Base-by-base conservation (phyloP, 2,113 vertebrate species). In the Corythoichthys haematopterus region DNA sequence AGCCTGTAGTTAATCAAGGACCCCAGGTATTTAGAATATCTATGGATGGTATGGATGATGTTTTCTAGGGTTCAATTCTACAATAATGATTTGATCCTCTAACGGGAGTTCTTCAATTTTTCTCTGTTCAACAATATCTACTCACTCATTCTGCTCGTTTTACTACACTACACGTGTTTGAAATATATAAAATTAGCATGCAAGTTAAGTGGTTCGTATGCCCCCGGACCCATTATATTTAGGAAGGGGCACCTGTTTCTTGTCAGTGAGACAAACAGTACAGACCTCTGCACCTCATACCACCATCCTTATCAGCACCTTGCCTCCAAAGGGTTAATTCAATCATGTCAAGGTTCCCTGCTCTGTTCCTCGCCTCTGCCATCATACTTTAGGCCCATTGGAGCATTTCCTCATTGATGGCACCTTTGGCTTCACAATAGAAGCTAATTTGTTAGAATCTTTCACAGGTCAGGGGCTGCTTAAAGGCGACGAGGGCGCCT, bases 381-480 rank as follows among this genome's bases (percentile, higher is more conserved):
- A 95, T 98, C 94, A 94, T 95, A 94, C 94, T 97, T 96, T 95
- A 94, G 94, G 91, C 90, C 93, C 94, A 95, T 93, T 89, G 90
- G 93, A 95, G 93, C 95, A 80, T 97, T 93, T 90, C 93, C 93
- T 96, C 94, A 95, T 95, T 97, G 94, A 97, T 96, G 93, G 94
- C 95, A 98, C 96, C 96, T 98, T 98, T 99, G 95, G 94, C 96
- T 98, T 93, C 94, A 96, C 94, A 97, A 98, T 96, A 96, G 95
- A 95, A 98, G 96, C 94, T 96, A 97, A 99, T 98, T 99, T 98
- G 95, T 98, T 98, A 95, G 95, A 96, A 96, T 97, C 94, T 96
- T 96, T 96, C 93, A 97, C 96, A 98, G 97, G 95, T 98, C 96
- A 98, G 93, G 91, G 93, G 94, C 94, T 96, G 91, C 84, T 75